A percentile compares a stretch with the other conserved stretches of the same genome.
Conservation (phyloP, 1,140 invertebrate species). For the Potamilus streckersoni region DNA sequence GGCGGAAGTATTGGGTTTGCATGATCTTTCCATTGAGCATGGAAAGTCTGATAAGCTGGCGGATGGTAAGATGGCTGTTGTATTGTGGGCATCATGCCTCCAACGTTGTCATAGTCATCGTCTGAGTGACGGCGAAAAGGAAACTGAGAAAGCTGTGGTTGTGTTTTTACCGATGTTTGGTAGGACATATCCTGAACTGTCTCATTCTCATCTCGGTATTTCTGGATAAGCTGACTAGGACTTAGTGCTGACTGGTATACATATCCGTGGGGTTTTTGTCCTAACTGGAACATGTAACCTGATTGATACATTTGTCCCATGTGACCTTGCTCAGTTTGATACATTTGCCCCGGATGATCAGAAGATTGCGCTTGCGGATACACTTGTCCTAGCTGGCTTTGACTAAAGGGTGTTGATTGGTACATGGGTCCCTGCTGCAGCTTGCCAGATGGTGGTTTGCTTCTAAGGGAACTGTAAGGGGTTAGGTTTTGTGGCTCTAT, state of each 20-base stretch:
- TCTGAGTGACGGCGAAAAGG: conserved; percentile 29
- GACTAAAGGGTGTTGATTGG: no score
- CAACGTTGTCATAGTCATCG: conserved; percentile 58
- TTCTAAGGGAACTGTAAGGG: no score
- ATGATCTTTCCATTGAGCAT: conserved; percentile 15
- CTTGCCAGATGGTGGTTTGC: no score
- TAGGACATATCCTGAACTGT: conserved; percentile 36
- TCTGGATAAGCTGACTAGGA: neutral
- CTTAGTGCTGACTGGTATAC: conserved; percentile 12
- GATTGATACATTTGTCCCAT: no score
- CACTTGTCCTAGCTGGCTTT: no score
- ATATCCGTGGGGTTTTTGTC: neutral
- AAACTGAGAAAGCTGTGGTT: conserved; percentile 11
- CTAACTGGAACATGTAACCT: no score
- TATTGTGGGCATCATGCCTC: conserved; percentile 49
- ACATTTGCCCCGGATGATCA: no score
- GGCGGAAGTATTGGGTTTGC: conserved; percentile 32
- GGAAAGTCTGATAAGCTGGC: conserved; percentile 8
- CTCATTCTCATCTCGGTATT: conserved; percentile 9
- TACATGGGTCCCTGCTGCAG: no score
- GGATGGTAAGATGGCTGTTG: conserved; percentile 25
- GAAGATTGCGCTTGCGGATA: no score
- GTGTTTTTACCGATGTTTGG: conserved; percentile 33
- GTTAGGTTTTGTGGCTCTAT: no score
- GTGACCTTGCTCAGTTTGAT: no score